Percentiles rank a stretch among this genome's conserved stretches.
phyloP scores from a whole-genome alignment of 2,888 invertebrate genomes.

The Kuschelorhynchus macadamiae region DNA sequence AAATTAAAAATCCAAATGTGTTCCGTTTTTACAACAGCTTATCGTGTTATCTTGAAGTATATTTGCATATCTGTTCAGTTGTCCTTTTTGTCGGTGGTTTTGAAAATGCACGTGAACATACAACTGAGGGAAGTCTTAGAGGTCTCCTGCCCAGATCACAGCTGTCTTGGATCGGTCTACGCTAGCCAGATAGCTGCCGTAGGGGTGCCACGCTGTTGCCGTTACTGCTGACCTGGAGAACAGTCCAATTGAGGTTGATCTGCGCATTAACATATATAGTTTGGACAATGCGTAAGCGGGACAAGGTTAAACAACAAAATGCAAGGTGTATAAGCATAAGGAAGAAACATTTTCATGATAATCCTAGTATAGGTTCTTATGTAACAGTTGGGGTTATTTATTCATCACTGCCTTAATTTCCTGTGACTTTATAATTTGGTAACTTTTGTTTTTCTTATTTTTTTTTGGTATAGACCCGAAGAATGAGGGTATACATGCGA shows the following conservation, averaged over 20 bases:
- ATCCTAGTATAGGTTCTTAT: neutral
- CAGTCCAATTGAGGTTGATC: slow-evolving; percentile 59
- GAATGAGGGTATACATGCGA: no score
- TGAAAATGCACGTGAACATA: no score
- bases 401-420: no score
- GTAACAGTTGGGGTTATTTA: neutral
- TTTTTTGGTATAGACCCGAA: no score
- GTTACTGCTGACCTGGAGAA: slow-evolving; percentile 84
- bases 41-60: no score
- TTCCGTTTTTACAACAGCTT: no score
- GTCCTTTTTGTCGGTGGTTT: no score
- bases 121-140: slow-evolving; percentile 8
- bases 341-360: neutral
- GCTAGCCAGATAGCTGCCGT: slow-evolving; percentile 83
- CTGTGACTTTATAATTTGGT: neutral
- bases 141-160: slow-evolving; percentile 76
- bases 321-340: neutral
- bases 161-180: slow-evolving; percentile 88
- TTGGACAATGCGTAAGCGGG: neutral
- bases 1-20: no score
- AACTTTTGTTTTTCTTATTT: no score
- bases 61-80: no score
- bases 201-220: slow-evolving; percentile 91
- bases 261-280: slow-evolving; percentile 18
- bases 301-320: neutral